Conservation (phyloP, 2,113 vertebrate species). For the Hyla sarda region DNA sequence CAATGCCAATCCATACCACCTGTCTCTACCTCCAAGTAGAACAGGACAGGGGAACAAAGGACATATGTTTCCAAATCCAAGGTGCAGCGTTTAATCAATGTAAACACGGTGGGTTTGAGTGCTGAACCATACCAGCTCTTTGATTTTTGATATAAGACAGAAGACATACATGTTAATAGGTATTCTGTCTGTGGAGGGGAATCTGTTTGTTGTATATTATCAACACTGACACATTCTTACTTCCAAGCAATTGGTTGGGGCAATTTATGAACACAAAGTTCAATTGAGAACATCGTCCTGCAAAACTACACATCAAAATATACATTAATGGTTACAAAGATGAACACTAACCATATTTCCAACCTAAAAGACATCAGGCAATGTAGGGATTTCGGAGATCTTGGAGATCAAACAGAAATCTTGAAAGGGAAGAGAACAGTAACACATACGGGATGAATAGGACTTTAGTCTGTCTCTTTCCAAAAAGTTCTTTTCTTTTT, state of each 20-base stretch:
- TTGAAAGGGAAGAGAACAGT: slow-evolving; percentile 1
- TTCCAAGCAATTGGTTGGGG: slow-evolving; percentile 44
- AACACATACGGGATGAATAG: neutral
- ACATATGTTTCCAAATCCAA: slow-evolving; percentile 21
- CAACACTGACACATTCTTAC: slow-evolving; percentile 38
- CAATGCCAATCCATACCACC: slow-evolving; percentile 30
- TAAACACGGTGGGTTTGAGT: neutral
- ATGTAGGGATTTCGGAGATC: neutral
- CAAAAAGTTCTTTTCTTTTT: neutral
- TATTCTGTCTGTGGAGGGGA: slow-evolving; percentile 32
- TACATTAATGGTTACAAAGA: slow-evolving; percentile 29
- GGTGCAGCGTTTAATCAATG: slow-evolving; percentile 17
- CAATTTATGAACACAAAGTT: slow-evolving; percentile 34
- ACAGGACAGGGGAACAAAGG: neutral
- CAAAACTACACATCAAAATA: slow-evolving; percentile 36
- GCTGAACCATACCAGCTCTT: slow-evolving; percentile 3
- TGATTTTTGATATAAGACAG: slow-evolving; percentile 41
- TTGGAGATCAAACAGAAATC: neutral
- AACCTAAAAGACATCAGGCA: neutral
- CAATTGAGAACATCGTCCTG: slow-evolving; percentile 44
- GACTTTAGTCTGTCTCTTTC: neutral
- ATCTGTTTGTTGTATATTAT: slow-evolving; percentile 10
- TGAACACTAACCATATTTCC: slow-evolving; percentile 6
- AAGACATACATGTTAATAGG: slow-evolving; percentile 37
- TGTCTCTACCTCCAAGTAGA: slow-evolving; percentile 1